Base-by-base conservation (phyloP, 2,113 vertebrate species). In the Cyprinus carpio region DNA sequence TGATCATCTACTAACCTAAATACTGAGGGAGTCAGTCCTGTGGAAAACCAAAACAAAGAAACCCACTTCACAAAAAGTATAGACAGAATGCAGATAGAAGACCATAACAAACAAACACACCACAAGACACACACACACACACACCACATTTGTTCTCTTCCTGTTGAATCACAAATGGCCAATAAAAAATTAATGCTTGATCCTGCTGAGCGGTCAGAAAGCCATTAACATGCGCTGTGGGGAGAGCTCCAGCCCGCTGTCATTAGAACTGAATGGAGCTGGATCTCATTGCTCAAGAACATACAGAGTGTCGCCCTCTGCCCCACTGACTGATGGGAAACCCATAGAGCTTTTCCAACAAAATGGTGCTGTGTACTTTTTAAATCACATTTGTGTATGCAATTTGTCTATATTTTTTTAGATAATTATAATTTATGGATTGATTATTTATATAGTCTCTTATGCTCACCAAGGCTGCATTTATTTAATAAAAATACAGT, bases 151-250 rank as follows among this genome's bases (percentile, higher is more conserved):
- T 65, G 65, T 87, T 71, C 65, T 85, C 83, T 72, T 89, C 69
- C 87, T 82, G 87, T 46, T 88, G 83, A 62, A n/a, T 87, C 84
- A 65, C 34, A 80, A 87, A 90, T 46, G 29, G 75, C 81, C 79
- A 87, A 90, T 92, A 69, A 92, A 92, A 91, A 87, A 90, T 87
- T 91, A 56, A 92, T 89, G 82, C 25, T 71, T 65, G 86, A 87
- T 88, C 85, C 77, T 82, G 75, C 82, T 88, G 86, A 86, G 89
- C 71, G 54, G 82, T 88, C 76, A 87, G 88, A 88, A 87, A 79
- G 31, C 77, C 84, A 87, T 90, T 90, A 90, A 64, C 43, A 87
- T 69, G 16, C 51, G 88, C 77, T 79, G 20, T 74, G 31, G 76
- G 60, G 78, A 23, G 34, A 77, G 72, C 64, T 56, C 34, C 77